Percentiles rank a stretch among this genome's conserved stretches.
These are phyloP conservation scores for Ascidia mentula DNA, from an alignment of 23 tunicate genomes.

Conservation along the genomic window DNA sequence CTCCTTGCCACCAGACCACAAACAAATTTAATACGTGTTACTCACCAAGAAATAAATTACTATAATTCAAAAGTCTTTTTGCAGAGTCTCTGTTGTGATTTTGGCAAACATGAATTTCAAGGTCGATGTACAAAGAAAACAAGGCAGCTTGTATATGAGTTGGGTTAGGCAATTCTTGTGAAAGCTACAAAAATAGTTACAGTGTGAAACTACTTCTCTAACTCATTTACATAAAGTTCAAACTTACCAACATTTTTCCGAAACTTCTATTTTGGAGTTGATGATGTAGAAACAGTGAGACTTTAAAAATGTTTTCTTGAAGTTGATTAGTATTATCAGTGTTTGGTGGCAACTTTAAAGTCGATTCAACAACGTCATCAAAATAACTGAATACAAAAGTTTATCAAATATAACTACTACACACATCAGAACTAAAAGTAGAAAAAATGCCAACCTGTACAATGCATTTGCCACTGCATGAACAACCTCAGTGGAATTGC, in stretches of 20 bases:
- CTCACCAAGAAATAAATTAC: neutral
- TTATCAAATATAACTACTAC: neutral
- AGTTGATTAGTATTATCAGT: neutral
- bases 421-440: neutral
- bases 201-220: no score
- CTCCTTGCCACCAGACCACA: no score
- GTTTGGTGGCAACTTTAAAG: neutral
- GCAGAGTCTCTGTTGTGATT: neutral
- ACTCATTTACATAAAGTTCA: no score
- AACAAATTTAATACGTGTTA: no score
- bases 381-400: neutral
- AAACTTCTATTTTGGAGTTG: neutral
- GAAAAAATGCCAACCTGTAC: neutral
- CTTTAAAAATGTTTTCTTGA: constrained; percentile 1
- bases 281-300: neutral
- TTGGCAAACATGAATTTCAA: neutral
- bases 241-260: neutral
- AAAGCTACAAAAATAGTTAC: neutral
- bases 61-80: neutral
- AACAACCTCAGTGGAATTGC: neutral
- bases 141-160: constrained; percentile 2
- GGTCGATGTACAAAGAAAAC: constrained; percentile 4
- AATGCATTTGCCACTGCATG: neutral
- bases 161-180: neutral
- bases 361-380: neutral